Evolutionary conservation across 2,113 vertebrate genomes (phyloP).

Genomic region (Scomber colias): DNA sequence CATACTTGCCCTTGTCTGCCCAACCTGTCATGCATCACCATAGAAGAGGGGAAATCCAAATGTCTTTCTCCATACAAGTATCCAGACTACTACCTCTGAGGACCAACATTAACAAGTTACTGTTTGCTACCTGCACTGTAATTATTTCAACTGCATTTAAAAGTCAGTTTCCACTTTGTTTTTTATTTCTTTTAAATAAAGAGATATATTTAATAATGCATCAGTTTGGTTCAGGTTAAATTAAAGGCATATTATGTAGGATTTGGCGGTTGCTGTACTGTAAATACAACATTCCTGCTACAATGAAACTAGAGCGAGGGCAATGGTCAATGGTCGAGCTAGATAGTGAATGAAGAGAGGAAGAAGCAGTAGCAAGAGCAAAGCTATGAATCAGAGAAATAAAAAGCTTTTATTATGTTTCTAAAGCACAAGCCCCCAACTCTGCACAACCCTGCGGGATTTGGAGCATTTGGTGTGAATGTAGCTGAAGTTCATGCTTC

Average conservation of each 20-base stretch:
- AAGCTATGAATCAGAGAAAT: too few species aligned
- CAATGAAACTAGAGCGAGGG: too few species aligned
- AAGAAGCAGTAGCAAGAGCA: too few species aligned
- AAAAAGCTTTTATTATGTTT: too few species aligned
- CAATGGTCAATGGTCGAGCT: too few species aligned
- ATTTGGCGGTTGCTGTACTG: too few species aligned
- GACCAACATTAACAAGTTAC: background rate
- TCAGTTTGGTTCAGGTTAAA: slow-evolving; percentile 3
- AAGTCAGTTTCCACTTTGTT: slow-evolving; percentile 1
- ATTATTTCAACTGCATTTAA: slow-evolving; percentile 28
- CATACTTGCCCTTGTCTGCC: slow-evolving; percentile 93
- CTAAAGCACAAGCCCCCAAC: too few species aligned
- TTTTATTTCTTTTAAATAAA: slow-evolving; percentile 53
- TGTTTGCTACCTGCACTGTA: background rate
- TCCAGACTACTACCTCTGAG: slow-evolving; percentile 84
- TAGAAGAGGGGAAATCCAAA: slow-evolving; percentile 83
- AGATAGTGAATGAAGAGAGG: too few species aligned
- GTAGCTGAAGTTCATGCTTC: too few species aligned
- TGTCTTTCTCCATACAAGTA: slow-evolving; percentile 87
- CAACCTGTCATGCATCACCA: slow-evolving; percentile 85
- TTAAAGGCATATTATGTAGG: background rate
- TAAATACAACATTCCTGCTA: too few species aligned
- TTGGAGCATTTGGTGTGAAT: too few species aligned
- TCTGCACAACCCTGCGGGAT: too few species aligned
- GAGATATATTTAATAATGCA: slow-evolving; percentile 48